Conservation (phyloP, 2,888 invertebrate genomes). For the Ornithoptera priamus region DNA sequence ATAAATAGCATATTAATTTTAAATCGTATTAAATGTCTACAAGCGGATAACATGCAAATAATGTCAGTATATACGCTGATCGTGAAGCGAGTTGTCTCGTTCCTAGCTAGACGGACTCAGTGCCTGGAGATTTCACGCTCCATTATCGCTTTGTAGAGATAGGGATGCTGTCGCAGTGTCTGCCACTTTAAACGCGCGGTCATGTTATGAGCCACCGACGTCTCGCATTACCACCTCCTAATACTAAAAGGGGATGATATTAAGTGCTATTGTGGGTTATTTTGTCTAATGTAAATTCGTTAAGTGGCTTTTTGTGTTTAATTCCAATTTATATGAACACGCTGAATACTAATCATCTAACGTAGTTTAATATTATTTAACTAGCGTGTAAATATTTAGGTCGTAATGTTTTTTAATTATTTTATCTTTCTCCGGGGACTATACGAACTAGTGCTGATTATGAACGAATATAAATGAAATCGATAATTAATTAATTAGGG, state of each 20-base stretch:
- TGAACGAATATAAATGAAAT: constrained; percentile 47
- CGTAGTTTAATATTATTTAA: no score
- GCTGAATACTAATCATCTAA: no score
- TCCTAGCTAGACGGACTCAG: constrained; percentile 48
- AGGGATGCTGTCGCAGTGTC: constrained; percentile 62
- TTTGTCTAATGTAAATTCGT: not conserved
- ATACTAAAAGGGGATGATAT: not conserved
- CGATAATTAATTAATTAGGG: constrained; percentile 78
- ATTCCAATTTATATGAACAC: no score
- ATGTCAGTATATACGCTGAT: constrained; percentile 29
- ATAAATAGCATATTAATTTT: not conserved
- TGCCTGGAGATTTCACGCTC: constrained; percentile 67
- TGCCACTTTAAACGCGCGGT: constrained; percentile 52
- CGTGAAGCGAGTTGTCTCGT: constrained; percentile 4
- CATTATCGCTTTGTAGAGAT: constrained; percentile 69
- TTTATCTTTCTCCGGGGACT: constrained; percentile 6
- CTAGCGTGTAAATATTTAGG: not conserved
- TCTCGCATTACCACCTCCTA: constrained; percentile 24
- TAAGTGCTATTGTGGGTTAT: not conserved
- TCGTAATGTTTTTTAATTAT: constrained; percentile 1
- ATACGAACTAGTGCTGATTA: constrained; percentile 18
- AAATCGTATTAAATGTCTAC: not conserved
- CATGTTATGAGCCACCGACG: constrained; percentile 4
- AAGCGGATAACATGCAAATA: not conserved
- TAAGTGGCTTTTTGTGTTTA: not conserved